Evolutionary conservation across 2,888 invertebrate genomes (phyloP).

Genomic region (Philereme vetulata): DNA sequence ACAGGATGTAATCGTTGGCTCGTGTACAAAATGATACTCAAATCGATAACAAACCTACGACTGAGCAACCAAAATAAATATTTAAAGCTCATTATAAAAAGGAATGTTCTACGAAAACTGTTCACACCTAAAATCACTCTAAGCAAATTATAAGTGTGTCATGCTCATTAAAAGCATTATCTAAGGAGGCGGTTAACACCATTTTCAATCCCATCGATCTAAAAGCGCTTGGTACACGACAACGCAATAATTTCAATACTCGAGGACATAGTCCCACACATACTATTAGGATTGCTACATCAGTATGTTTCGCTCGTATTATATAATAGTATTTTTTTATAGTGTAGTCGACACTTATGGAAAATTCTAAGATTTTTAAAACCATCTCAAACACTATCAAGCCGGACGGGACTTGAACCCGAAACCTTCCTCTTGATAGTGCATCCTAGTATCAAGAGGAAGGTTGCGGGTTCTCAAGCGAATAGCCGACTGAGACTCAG

Average conservation of each 20-base stretch:
- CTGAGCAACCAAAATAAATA: conserved; percentile 14
- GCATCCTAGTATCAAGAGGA: too few species aligned
- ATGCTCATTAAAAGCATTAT: conserved; percentile 32
- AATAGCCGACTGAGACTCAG: too few species aligned
- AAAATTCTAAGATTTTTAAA: too few species aligned
- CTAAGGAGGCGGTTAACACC: conserved; percentile 24
- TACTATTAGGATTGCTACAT: too few species aligned
- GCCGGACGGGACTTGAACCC: too few species aligned
- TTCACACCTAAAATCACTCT: conserved; percentile 34
- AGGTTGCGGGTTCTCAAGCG: too few species aligned
- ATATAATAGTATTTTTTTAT: too few species aligned
- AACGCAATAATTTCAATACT: conserved; percentile 6
- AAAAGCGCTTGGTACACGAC: conserved; percentile 38
- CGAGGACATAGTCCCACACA: too few species aligned
- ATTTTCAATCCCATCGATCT: conserved; percentile 19
- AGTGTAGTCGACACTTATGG: too few species aligned
- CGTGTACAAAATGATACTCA: conserved; percentile 9
- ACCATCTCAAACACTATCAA: too few species aligned
- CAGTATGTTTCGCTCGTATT: too few species aligned
- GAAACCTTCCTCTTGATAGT: too few species aligned
- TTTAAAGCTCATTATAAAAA: conserved; percentile 13
- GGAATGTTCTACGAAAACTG: conserved; percentile 21
- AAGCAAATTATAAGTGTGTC: conserved; percentile 31
- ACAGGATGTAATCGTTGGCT: conserved; percentile 12
- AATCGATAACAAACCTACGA: conserved; percentile 10